Evolutionary conservation across 2,113 vertebrate genomes (phyloP).

Genomic region (Platysteira castanea): DNA sequence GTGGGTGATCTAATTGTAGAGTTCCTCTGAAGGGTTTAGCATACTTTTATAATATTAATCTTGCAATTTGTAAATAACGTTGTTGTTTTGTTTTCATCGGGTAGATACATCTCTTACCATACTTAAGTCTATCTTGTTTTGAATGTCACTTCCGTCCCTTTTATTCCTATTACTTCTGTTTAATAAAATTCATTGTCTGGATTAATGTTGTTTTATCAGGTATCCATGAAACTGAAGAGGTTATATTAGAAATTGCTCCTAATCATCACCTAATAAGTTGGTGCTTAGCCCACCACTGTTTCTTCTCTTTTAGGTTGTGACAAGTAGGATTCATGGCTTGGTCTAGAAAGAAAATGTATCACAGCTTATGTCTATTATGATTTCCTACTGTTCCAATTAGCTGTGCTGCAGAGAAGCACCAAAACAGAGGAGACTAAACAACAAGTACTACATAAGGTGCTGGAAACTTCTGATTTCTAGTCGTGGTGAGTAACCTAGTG

Average conservation of each 20-base stretch:
- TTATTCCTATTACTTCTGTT: not conserved
- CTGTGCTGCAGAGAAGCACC: not conserved
- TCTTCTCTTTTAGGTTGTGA: not conserved
- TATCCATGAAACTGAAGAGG: not conserved
- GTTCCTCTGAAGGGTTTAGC: not conserved
- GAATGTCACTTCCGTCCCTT: not conserved
- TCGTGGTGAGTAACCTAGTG: not conserved
- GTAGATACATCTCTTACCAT: not conserved
- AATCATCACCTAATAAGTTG: not conserved
- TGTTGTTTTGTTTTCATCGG: not conserved
- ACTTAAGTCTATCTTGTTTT: not conserved
- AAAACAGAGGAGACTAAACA: not conserved
- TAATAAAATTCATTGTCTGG: not conserved
- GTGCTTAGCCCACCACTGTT: not conserved
- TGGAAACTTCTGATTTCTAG: not conserved
- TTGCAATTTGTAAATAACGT: not conserved
- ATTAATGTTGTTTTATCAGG: not conserved
- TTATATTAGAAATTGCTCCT: not conserved
- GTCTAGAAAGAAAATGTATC: not conserved
- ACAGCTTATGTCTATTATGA: not conserved
- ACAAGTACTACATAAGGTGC: not conserved
- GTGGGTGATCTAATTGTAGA: not conserved
- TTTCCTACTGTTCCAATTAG: not conserved
- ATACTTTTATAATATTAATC: not conserved
- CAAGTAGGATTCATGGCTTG: not conserved